Evolutionary conservation across 1,140 invertebrate genomes (phyloP).

Genomic region (Diorhabda sublineata): DNA sequence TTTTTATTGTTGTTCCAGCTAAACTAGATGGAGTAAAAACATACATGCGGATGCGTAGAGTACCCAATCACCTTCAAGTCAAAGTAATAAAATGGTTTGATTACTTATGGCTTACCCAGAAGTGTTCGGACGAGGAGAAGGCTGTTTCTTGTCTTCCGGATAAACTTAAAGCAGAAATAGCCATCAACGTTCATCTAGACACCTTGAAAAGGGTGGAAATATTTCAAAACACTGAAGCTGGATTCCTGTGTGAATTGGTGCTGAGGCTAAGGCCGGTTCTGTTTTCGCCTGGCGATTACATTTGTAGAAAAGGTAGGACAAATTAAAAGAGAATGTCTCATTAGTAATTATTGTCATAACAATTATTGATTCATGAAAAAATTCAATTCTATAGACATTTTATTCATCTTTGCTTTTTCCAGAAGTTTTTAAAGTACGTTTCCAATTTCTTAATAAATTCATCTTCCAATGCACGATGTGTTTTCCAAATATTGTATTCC

Average conservation of each 20-base stretch:
- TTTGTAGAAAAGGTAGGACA: constrained; percentile 91
- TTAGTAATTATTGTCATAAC: too few species aligned
- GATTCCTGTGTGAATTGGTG: constrained; percentile 96
- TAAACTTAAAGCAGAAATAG: constrained; percentile 97
- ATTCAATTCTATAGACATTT: too few species aligned
- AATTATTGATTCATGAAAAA: too few species aligned
- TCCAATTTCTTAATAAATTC: too few species aligned
- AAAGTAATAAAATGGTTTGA: constrained; percentile 99
- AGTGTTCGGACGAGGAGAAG: constrained; percentile 95
- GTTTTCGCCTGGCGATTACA: constrained; percentile 97
- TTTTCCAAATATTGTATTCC: too few species aligned
- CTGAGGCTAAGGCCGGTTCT: constrained; percentile 89
- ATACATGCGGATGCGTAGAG: constrained; percentile 94
- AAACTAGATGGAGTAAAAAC: constrained; percentile 98
- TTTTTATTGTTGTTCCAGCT: constrained; percentile 63
- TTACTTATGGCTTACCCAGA: constrained; percentile 97
- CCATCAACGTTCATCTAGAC: constrained; percentile 97
- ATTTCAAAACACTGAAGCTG: constrained; percentile 98
- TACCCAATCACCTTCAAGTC: constrained; percentile 91
- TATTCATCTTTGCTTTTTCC: too few species aligned
- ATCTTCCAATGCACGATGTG: too few species aligned
- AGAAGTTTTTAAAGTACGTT: too few species aligned
- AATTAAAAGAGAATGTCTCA: too few species aligned
- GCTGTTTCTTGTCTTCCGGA: constrained; percentile 92
- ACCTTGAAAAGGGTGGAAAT: constrained; percentile 97